Percentiles rank a stretch among this genome's conserved stretches.
Evolutionary conservation across 2,888 invertebrate genomes (phyloP).

Genomic region (Siphonodentalium dalli): DNA sequence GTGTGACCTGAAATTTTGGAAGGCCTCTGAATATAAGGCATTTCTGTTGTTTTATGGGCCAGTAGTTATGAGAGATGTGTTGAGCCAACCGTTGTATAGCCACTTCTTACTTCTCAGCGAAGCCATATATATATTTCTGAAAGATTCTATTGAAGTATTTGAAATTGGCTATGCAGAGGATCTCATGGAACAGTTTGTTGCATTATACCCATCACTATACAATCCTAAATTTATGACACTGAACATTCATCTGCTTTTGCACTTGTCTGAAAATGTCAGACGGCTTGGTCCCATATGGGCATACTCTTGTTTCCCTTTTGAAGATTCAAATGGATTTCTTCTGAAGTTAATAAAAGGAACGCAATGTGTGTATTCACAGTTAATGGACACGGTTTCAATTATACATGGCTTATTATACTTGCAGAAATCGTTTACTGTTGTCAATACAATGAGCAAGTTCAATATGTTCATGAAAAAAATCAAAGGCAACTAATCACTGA

Average conservation of each 20-base stretch:
- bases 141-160: neutral
- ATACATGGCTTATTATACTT: constrained; percentile 10
- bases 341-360: constrained; percentile 13
- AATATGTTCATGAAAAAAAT: constrained; percentile 4
- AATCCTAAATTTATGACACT: constrained; percentile 8
- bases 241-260: constrained; percentile 24
- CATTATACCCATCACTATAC: constrained; percentile 7
- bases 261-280: constrained; percentile 19
- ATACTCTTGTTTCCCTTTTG: constrained; percentile 29
- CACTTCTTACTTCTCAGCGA: constrained; percentile 13
- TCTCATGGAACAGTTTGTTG: constrained; percentile 7
- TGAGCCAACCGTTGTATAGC: neutral
- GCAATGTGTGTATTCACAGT: constrained; percentile 8
- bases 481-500: neutral
- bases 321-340: constrained; percentile 16
- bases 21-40: constrained; percentile 30
- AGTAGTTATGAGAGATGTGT: constrained; percentile 1
- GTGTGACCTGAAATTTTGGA: constrained; percentile 25
- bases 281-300: constrained; percentile 27
- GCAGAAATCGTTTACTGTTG: neutral
- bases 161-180: neutral
- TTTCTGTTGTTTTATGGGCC: constrained; percentile 25
- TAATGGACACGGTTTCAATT: constrained; percentile 4
- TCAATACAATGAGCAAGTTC: neutral
- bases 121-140: constrained; percentile 7